Conservation (phyloP, 2,888 invertebrate species). For the Podotricha telesiphe region DNA sequence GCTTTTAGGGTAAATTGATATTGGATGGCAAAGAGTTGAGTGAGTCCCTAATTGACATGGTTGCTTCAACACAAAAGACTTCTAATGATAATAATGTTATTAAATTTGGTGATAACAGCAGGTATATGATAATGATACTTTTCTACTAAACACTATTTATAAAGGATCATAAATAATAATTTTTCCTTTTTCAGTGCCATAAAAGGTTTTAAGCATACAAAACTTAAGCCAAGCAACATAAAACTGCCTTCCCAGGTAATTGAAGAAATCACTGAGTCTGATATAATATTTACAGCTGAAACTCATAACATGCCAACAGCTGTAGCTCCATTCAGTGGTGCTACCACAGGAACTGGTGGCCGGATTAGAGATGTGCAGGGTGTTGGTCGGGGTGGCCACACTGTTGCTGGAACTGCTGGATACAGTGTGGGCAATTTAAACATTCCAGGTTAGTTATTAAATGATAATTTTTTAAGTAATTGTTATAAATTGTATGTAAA, state of each 20-base stretch:
- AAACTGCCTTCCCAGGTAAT: conserved; percentile 85
- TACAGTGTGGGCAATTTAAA: conserved; percentile 97
- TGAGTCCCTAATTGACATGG: conserved; percentile 95
- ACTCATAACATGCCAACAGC: conserved; percentile 99
- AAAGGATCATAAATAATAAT: neutral
- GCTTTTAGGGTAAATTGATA: conserved; percentile 88
- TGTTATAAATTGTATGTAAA: neutral
- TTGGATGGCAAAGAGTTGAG: conserved; percentile 90
- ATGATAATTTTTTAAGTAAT: neutral
- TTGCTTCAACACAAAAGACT: conserved; percentile 92
- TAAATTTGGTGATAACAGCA: conserved; percentile 98
- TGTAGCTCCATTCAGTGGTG: conserved; percentile 98
- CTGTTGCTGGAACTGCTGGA: conserved; percentile 97
- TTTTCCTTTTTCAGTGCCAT: conserved; percentile 88
- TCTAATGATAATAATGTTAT: conserved; percentile 97
- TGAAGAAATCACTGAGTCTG: conserved; percentile 85
- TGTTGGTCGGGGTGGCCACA: conserved; percentile 96
- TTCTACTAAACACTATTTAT: neutral
- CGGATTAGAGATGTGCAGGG: conserved; percentile 97
- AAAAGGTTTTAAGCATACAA: conserved; percentile 88
- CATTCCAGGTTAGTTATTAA: conserved; percentile 88
- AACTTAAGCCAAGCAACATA: conserved; percentile 86
- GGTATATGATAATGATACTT: conserved; percentile 79
- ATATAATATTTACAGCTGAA: conserved; percentile 98
- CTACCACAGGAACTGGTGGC: conserved; percentile 98